phyloP scores from a whole-genome alignment of 2,113 vertebrate genomes.

The Corythaixoides concolor region DNA sequence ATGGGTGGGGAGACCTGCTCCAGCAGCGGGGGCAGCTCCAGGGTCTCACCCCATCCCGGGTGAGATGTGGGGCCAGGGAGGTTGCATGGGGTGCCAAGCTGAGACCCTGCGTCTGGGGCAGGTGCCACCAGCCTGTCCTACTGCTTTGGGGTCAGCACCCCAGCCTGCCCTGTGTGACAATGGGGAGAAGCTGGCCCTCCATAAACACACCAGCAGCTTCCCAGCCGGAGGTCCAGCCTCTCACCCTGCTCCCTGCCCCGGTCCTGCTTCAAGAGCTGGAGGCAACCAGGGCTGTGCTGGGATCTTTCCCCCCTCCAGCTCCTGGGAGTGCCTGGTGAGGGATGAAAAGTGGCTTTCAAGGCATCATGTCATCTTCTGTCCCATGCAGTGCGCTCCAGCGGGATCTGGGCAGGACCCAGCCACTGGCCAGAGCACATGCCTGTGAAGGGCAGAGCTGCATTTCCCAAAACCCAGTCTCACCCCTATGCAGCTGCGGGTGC shows the following conservation, averaged over 20 bases:
- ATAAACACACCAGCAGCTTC: background rate
- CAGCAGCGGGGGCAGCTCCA: background rate
- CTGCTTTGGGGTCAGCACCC: background rate
- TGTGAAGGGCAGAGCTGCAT: background rate
- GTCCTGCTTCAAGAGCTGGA: background rate
- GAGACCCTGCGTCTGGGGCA: background rate
- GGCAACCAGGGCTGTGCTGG: background rate
- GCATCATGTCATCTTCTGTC: background rate
- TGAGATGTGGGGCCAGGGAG: background rate
- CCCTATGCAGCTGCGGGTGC: accelerated
- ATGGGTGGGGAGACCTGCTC: background rate
- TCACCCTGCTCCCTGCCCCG: background rate
- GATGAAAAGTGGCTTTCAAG: background rate
- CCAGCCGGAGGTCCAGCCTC: background rate
- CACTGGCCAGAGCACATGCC: background rate
- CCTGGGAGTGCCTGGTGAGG: background rate
- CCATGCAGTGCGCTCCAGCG: accelerated
- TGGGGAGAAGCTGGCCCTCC: background rate
- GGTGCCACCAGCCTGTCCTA: background rate
- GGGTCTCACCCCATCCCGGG: background rate
- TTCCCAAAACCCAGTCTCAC: background rate
- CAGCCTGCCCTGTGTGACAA: accelerated
- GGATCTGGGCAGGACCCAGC: background rate
- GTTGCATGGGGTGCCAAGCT: background rate
- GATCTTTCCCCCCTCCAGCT: background rate